A percentile compares a stretch with the other conserved stretches of the same genome.
Evolutionary conservation across 2,888 invertebrate genomes (phyloP).

Genomic region (Pinctada fucata): DNA sequence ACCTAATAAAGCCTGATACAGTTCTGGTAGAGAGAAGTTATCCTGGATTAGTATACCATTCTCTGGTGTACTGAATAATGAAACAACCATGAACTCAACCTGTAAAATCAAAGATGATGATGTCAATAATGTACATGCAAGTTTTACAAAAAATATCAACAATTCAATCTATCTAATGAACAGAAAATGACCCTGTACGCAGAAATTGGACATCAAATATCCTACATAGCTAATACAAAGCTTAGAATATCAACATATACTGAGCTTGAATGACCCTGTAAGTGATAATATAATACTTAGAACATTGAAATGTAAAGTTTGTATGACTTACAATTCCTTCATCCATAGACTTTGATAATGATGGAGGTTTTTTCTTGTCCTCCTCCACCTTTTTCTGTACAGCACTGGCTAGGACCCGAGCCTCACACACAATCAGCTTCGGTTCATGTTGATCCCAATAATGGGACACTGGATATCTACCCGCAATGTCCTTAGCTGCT

Average conservation of each 20-base stretch:
- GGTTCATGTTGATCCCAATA: conserved; percentile 94
- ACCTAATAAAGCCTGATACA: conserved; percentile 78
- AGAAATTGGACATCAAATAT: too few relatives aligned
- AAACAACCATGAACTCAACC: conserved; percentile 79
- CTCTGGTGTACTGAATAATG: conserved; percentile 84
- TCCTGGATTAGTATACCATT: conserved; percentile 86
- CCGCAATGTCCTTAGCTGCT: conserved; percentile 78
- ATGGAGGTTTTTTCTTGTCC: conserved; percentile 52
- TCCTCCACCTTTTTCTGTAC: conserved; percentile 52
- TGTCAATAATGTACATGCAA: too few relatives aligned
- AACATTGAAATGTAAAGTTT: too few relatives aligned
- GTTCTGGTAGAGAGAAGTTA: conserved; percentile 76
- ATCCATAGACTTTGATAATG: conserved; percentile 65
- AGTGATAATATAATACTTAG: too few relatives aligned
- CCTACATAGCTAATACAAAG: too few relatives aligned
- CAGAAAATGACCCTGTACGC: too few relatives aligned
- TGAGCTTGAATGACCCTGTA: too few relatives aligned
- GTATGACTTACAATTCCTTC: conserved; percentile 69
- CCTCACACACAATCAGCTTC: conserved; percentile 90
- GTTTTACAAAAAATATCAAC: too few relatives aligned
- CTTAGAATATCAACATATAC: too few relatives aligned
- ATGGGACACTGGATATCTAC: conserved; percentile 81
- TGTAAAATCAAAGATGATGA: too few relatives aligned
- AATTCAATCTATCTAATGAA: too few relatives aligned
- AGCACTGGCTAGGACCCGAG: conserved; percentile 79